phyloP scores from a whole-genome alignment of 2,888 invertebrate genomes.

The Cybosia mesomella region DNA sequence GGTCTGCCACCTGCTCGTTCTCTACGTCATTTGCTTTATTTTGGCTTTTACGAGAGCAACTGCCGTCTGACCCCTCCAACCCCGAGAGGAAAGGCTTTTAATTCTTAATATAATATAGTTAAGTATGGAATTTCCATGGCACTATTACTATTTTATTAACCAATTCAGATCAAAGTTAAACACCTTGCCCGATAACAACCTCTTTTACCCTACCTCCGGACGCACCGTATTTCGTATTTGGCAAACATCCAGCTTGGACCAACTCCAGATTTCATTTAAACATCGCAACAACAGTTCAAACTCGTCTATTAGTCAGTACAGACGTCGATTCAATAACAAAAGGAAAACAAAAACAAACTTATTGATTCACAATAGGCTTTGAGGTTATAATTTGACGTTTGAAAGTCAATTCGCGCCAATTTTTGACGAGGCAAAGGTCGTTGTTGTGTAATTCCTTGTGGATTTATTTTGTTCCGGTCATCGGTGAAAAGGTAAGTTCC shows the following conservation, averaged over 20 bases:
- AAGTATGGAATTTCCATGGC: neutral
- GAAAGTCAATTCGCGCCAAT: constrained; percentile 49
- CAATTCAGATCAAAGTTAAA: constrained; percentile 36
- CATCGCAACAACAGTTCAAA: constrained; percentile 67
- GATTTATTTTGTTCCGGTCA: constrained; percentile 36
- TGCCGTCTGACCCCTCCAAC: too few relatives aligned
- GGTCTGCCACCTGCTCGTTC: too few relatives aligned
- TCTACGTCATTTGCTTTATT: neutral
- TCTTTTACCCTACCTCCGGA: constrained; percentile 54
- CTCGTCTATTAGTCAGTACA: constrained; percentile 63
- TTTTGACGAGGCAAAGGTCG: constrained; percentile 49
- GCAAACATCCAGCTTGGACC: constrained; percentile 82
- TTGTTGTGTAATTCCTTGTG: constrained; percentile 47
- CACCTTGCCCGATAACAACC: constrained; percentile 29
- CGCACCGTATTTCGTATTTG: constrained; percentile 85
- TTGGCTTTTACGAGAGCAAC: too few relatives aligned
- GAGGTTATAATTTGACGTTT: constrained; percentile 49
- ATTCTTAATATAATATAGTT: too few relatives aligned
- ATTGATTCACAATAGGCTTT: constrained; percentile 36
- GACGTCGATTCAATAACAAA: constrained; percentile 59
- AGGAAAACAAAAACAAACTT: constrained; percentile 44
- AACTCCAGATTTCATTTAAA: constrained; percentile 65
- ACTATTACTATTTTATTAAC: neutral
- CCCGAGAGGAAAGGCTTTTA: too few relatives aligned
- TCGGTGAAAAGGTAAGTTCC: constrained; percentile 44